phyloP scores from a whole-genome alignment of 2,888 invertebrate species.

The Cephus pulcher region DNA sequence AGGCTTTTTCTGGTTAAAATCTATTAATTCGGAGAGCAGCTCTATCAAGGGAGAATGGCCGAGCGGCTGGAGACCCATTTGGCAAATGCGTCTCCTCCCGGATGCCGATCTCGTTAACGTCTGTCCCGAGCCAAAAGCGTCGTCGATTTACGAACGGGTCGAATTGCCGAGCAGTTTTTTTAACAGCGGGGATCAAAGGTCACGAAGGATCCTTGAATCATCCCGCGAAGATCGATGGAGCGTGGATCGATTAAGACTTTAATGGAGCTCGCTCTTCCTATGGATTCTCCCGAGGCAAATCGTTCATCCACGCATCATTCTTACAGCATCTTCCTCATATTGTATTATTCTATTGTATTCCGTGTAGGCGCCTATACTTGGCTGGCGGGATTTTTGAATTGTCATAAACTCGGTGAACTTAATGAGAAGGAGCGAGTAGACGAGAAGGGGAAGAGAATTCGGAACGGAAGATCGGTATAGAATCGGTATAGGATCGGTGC shows the following conservation, averaged over 20 bases:
- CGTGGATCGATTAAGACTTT: background rate
- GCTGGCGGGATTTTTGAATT: background rate
- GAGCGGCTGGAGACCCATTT: background rate
- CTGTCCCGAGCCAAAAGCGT: background rate
- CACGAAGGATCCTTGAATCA: background rate
- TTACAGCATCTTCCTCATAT: background rate
- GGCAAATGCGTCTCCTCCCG: background rate
- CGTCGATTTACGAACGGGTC: background rate
- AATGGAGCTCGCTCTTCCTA: background rate
- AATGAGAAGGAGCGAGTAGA: conserved; percentile 13
- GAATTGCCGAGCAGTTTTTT: background rate
- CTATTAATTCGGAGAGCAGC: background rate
- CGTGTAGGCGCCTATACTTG: background rate
- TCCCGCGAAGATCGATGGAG: background rate
- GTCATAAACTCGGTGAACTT: conserved; percentile 3
- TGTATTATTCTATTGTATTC: background rate
- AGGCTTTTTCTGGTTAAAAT: background rate
- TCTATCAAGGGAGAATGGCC: no score
- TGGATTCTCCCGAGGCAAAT: background rate
- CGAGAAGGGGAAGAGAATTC: conserved; percentile 12
- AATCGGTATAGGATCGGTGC: background rate
- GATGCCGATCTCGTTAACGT: background rate
- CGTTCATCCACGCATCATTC: background rate
- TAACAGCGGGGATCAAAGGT: background rate
- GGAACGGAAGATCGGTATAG: background rate